Percentiles rank a stretch among this genome's conserved stretches.
Evolutionary conservation across 1,140 invertebrate genomes (phyloP).

Genomic region (Acromyrmex heyeri): DNA sequence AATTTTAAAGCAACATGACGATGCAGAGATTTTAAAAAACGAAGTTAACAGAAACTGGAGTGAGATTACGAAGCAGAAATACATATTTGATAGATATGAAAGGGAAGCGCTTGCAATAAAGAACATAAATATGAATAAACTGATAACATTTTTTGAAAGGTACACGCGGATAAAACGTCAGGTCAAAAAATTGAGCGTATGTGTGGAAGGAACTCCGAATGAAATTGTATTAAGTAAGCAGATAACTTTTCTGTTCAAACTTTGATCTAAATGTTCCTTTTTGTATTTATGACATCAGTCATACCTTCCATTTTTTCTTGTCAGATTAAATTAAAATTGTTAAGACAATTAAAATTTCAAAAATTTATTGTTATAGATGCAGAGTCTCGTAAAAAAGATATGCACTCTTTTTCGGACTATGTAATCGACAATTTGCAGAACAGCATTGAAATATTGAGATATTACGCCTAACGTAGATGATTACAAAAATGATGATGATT

Average conservation of each 20-base stretch:
- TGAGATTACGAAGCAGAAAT: slow-evolving; percentile 90
- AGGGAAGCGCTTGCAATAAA: slow-evolving; percentile 87
- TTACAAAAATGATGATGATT: no score
- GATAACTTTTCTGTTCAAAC: neutral
- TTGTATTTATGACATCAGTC: no score
- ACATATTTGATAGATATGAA: slow-evolving; percentile 90
- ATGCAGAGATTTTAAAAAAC: slow-evolving; percentile 90
- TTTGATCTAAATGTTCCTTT: no score
- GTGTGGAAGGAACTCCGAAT: slow-evolving; percentile 83
- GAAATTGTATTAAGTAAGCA: slow-evolving; percentile 2
- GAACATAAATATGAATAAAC: slow-evolving; percentile 84
- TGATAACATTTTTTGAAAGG: slow-evolving; percentile 88
- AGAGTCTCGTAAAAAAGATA: no score
- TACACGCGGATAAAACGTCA: slow-evolving; percentile 87
- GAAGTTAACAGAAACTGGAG: slow-evolving; percentile 92
- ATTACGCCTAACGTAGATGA: no score
- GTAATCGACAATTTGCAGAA: no score
- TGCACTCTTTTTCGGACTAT: no score
- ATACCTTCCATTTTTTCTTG: no score
- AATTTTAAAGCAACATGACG: slow-evolving; percentile 90
- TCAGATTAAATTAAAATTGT: no score
- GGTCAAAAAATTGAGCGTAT: slow-evolving; percentile 90
- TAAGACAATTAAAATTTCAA: no score
- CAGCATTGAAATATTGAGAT: no score
- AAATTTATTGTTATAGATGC: no score